These are phyloP conservation scores for Grammomys dolichurus DNA, from an alignment of 2,113 vertebrate species.

Conservation along the genomic window DNA sequence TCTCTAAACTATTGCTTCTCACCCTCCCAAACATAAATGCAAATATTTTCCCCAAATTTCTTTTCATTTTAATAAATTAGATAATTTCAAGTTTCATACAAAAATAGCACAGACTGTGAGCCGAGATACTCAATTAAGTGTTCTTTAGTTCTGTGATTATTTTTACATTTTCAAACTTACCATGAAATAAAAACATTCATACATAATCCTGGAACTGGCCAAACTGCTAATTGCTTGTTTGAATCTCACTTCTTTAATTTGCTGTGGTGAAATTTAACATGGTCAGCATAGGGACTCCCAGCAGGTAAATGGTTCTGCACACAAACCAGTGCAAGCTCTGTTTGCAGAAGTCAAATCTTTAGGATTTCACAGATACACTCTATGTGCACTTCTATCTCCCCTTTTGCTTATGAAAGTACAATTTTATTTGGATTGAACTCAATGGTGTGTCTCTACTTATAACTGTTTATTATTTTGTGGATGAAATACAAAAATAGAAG, in stretches of 20 bases:
- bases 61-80: slow-evolving; percentile 14
- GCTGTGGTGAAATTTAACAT: slow-evolving; percentile 30
- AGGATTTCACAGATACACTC: not conserved
- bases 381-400: not conserved
- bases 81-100: not conserved
- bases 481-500: not conserved
- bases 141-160: slow-evolving; percentile 48
- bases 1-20: not conserved
- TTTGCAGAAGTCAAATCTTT: not conserved
- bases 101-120: not conserved
- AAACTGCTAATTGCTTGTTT: slow-evolving; percentile 64
- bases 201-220: not conserved
- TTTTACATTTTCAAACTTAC: slow-evolving; percentile 51
- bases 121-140: not conserved
- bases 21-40: not conserved
- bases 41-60: not conserved
- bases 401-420: not conserved
- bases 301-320: not conserved
- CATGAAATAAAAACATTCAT: slow-evolving; percentile 41
- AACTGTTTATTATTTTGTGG: not conserved
- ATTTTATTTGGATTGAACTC: not conserved
- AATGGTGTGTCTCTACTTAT: not conserved
- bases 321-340: not conserved
- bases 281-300: not conserved
- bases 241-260: slow-evolving; percentile 52